Evolutionary conservation across 2,113 vertebrate genomes (phyloP).

Genomic region (Pseudorhombus dupliciocellatus): DNA sequence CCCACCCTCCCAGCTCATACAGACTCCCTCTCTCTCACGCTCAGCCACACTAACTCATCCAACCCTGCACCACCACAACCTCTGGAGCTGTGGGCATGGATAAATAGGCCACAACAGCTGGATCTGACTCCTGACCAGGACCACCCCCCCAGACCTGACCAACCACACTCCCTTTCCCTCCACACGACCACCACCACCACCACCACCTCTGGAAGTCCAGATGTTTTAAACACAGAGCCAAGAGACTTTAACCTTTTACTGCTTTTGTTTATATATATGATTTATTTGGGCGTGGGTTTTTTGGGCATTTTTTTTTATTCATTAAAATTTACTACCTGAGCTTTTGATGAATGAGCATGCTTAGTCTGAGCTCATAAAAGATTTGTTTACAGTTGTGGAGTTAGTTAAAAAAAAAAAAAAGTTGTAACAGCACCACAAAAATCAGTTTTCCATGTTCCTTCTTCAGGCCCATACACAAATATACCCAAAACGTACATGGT

Average conservation of each 20-base stretch:
- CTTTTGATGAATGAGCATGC: constrained; percentile 47
- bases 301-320: constrained; percentile 13
- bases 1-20: constrained; percentile 38
- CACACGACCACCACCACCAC: constrained; percentile 31
- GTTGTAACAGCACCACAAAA: constrained; percentile 50
- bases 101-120: constrained; percentile 76
- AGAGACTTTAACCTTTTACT: constrained; percentile 22
- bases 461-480: constrained; percentile 61
- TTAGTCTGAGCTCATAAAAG: constrained; percentile 18
- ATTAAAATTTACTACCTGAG: constrained; percentile 44
- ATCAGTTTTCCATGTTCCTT: constrained; percentile 57
- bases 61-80: constrained; percentile 55
- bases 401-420: constrained; percentile 10
- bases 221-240: constrained; percentile 35
- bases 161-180: constrained; percentile 44
- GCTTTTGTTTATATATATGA: constrained; percentile 50
- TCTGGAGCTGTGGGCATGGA: constrained; percentile 64
- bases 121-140: constrained; percentile 61
- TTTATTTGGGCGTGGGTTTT: constrained; percentile 41
- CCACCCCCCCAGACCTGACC: constrained; percentile 73
- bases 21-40: constrained; percentile 52
- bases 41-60: constrained; percentile 60
- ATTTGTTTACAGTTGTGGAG: constrained; percentile 50
- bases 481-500: constrained; percentile 55
- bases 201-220: constrained; percentile 42